Percentiles rank a stretch among this genome's conserved stretches.
Evolutionary conservation across 2,888 invertebrate genomes (phyloP).

Genomic region (Harpalus rubripes): DNA sequence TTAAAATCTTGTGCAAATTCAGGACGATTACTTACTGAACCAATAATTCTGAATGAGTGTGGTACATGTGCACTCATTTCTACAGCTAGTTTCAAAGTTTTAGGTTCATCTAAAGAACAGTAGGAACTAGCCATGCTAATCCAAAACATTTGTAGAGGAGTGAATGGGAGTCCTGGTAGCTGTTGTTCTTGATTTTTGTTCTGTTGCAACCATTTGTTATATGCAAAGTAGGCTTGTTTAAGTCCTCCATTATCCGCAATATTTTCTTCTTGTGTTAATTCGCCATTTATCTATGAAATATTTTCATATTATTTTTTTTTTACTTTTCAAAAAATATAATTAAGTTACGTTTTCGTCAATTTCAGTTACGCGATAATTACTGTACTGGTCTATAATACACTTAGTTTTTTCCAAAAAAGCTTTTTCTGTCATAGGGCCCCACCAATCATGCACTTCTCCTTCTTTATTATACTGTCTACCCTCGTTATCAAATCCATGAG

Average conservation of each 20-base stretch:
- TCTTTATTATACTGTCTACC: conserved; percentile 95
- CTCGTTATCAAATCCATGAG: conserved; percentile 93
- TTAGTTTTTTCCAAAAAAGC: conserved; percentile 85
- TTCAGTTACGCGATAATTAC: conserved; percentile 90
- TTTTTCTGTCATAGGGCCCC: conserved; percentile 90
- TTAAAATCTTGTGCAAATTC: conserved; percentile 82
- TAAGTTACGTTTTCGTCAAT: conserved; percentile 76
- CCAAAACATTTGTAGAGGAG: conserved; percentile 73
- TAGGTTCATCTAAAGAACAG: conserved; percentile 89
- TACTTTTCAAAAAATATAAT: background rate
- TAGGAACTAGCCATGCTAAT: conserved; percentile 91
- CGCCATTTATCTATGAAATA: conserved; percentile 88
- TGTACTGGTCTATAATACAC: conserved; percentile 93
- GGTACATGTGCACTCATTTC: conserved; percentile 89
- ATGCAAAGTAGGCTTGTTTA: conserved; percentile 92
- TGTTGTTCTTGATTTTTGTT: background rate
- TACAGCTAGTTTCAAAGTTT: conserved; percentile 85
- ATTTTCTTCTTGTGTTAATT: conserved; percentile 96
- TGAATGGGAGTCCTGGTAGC: conserved; percentile 72
- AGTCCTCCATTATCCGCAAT: conserved; percentile 97
- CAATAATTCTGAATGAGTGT: conserved; percentile 81
- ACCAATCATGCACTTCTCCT: conserved; percentile 93
- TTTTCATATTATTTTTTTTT: background rate
- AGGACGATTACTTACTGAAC: conserved; percentile 82
- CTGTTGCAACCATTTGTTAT: conserved; percentile 84